phyloP scores from a whole-genome alignment of 2,797 vertebrate genomes.

The Yasuhikotakia modesta region DNA sequence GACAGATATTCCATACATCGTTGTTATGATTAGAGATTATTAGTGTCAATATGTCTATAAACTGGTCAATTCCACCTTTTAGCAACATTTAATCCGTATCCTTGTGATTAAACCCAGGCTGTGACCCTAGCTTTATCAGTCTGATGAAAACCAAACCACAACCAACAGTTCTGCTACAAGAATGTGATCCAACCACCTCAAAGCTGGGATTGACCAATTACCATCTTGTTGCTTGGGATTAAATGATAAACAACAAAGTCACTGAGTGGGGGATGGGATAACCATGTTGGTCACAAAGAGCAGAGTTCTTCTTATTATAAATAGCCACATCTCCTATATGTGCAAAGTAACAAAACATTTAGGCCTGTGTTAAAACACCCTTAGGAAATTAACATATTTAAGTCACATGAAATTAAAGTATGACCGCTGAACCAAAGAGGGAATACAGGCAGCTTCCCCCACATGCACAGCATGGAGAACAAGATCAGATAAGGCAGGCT shows the following conservation, averaged over 20 bases:
- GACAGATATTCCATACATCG: constrained; percentile 37
- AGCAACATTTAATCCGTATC: constrained; percentile 51
- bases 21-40: constrained; percentile 54
- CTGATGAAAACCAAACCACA: background rate
- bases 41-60: constrained; percentile 47
- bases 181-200: background rate
- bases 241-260: constrained; percentile 18
- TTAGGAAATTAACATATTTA: constrained; percentile 57
- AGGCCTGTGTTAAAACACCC: constrained; percentile 9
- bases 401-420: constrained; percentile 69
- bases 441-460: constrained; percentile 62
- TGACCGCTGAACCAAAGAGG: constrained; percentile 64
- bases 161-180: background rate
- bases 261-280: constrained; percentile 12
- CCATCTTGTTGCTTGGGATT: background rate
- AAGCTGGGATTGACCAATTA: constrained; percentile 26
- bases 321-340: constrained; percentile 6
- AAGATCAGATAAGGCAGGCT: constrained; percentile 59
- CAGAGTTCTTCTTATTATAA: constrained; percentile 15
- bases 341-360: constrained; percentile 19
- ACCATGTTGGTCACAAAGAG: constrained; percentile 34
- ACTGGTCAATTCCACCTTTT: constrained; percentile 44
- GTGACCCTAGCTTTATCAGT: constrained; percentile 14
- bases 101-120: constrained; percentile 10
- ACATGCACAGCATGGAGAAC: constrained; percentile 65